Base-by-base conservation (phyloP, 2,113 vertebrate species). In the Esox niger region DNA sequence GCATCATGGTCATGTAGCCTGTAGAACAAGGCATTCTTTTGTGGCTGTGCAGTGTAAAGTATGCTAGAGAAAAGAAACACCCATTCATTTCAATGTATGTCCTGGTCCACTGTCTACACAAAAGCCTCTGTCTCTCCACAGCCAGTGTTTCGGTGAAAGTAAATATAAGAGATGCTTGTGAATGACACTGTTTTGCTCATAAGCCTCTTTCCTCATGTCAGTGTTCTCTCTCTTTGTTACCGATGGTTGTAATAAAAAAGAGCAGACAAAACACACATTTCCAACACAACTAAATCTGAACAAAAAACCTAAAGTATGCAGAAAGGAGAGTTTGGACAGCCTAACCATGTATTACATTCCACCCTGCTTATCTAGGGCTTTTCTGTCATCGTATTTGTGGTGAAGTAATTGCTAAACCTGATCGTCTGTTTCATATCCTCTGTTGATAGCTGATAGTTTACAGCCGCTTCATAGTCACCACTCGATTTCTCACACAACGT, bases 31-130 rank as follows among this genome's bases (percentile, higher is more conserved):
- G 15, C 2, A 29, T 32, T 26, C 62, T 8, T 56, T n/a, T 17
- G 27, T 55, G 52, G 58, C 64, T 68, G 59, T 79, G 68, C 62
- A 66, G 73, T 81, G 74, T 64, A 66, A 74, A 59, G 70, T 69
- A 78, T 75, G 68, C 65, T 55, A 0, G 35, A 67, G 9, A 13
- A 68, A 63, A 64, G 46, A 71, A 23, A 2, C 8, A 0, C 26
- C 29, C 30, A 69, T 68, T 71, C 5, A 64, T 72, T 57, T 20
- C 57, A 31, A 31, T 38, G 31, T 74, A 27, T 64, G 66, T 57
- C 68, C 26, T 56, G 32, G 58, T 61, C 15, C 4, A 3, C 26
- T 71, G 27, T 71, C 31, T 10, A 17, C 57, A 59, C 57, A 59
- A 27, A 38, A 17, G 31, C 30, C 47, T 11, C 31, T 13, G 3